Percentiles rank a stretch among this genome's conserved stretches.
Conservation (phyloP, 2,113 vertebrate species). For the Neomonachus schauinslandi region DNA sequence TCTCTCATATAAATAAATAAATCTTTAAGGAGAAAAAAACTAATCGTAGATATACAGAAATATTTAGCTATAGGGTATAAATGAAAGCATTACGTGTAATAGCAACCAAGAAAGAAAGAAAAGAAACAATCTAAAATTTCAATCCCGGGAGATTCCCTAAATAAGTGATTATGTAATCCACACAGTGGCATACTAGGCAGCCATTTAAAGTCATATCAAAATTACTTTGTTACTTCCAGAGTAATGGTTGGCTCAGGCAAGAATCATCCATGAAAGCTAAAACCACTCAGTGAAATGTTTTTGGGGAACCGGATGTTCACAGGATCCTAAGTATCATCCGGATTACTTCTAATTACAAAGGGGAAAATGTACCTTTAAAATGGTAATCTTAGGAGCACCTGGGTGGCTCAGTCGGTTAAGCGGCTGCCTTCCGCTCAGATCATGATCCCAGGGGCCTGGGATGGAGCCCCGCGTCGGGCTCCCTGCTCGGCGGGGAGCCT, state of each 20-base stretch:
- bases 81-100: neutral
- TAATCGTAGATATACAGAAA: neutral
- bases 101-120: neutral
- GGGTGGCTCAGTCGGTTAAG: too few species aligned
- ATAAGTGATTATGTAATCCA: neutral
- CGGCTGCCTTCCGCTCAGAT: too few species aligned
- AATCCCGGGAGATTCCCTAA: neutral
- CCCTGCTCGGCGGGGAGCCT: too few species aligned
- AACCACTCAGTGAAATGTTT: neutral
- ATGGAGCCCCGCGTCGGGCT: too few species aligned
- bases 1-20: too few species aligned
- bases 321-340: neutral
- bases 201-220: neutral
- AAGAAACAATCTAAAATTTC: neutral
- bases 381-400: neutral
- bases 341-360: neutral
- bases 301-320: neutral
- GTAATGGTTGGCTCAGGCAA: neutral
- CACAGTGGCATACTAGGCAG: neutral
- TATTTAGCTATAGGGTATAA: neutral
- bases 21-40: neutral
- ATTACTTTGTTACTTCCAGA: neutral
- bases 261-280: neutral
- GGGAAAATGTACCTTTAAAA: neutral
- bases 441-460: too few species aligned